Evolutionary conservation across 2,797 vertebrate genomes (phyloP).

Genomic region (Oreonectes daqikongensis): DNA sequence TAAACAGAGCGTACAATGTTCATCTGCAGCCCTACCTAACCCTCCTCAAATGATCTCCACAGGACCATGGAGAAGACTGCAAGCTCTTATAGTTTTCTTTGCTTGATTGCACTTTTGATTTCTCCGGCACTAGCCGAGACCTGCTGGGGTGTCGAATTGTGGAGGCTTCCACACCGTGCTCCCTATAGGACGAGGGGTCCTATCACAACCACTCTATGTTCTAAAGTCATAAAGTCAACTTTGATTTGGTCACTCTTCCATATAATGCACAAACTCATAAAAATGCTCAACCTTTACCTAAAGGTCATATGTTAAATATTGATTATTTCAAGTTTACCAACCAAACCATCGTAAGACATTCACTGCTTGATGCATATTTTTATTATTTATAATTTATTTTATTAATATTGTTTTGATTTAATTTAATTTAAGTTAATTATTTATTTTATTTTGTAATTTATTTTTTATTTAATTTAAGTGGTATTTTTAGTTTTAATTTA

Average conservation of each 20-base stretch:
- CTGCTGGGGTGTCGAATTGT: slow-evolving; percentile 48
- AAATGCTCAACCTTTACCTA: background rate
- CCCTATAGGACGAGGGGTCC: slow-evolving; percentile 13
- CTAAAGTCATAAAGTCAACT: slow-evolving; percentile 25
- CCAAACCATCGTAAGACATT: background rate
- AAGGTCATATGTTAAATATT: background rate
- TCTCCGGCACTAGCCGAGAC: slow-evolving; percentile 40
- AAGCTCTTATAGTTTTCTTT: slow-evolving; percentile 43
- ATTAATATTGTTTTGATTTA: too few relatives aligned
- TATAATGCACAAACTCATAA: slow-evolving; percentile 2
- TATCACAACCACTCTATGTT: slow-evolving; percentile 33
- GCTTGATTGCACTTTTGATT: slow-evolving; percentile 61
- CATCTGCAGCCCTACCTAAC: slow-evolving; percentile 14
- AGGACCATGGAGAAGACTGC: slow-evolving; percentile 38
- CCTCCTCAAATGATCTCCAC: slow-evolving; percentile 22
- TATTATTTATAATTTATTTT: background rate
- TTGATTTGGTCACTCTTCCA: slow-evolving; percentile 27
- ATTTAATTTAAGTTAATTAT: too few relatives aligned
- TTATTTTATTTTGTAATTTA: too few relatives aligned
- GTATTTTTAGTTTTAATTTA: too few relatives aligned
- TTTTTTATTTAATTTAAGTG: too few relatives aligned
- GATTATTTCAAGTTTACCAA: background rate
- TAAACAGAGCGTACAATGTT: background rate
- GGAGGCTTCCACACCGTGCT: slow-evolving; percentile 36
- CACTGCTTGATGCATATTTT: slow-evolving; percentile 13